phyloP scores from a whole-genome alignment of 2,797 vertebrate species.

The Lutjanus argentimaculatus region DNA sequence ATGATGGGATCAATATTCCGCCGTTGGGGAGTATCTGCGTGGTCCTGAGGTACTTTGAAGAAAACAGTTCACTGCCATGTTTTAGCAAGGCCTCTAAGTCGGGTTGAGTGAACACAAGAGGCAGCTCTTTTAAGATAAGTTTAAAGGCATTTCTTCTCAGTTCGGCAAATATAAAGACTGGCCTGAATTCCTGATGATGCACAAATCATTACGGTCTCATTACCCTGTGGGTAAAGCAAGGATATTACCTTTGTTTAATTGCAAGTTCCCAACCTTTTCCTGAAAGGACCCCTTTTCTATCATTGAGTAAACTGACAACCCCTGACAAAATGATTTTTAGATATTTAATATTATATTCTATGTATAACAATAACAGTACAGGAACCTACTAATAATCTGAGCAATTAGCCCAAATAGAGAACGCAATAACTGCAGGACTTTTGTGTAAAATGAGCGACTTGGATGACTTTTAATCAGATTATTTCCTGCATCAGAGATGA shows the following conservation, averaged over 20 bases:
- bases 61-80: slow-evolving; percentile 48
- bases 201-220: slow-evolving; percentile 5
- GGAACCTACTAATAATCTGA: too few species aligned
- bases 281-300: too few species aligned
- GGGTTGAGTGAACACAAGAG: slow-evolving; percentile 37
- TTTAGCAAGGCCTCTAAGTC: slow-evolving; percentile 32
- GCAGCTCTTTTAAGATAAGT: slow-evolving; percentile 4
- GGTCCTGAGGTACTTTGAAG: slow-evolving; percentile 47
- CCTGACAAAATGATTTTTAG: too few species aligned
- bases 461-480: too few species aligned
- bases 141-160: slow-evolving; percentile 24
- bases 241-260: background rate
- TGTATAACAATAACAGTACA: too few species aligned
- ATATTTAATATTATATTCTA: too few species aligned
- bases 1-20: slow-evolving; percentile 70
- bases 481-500: too few species aligned
- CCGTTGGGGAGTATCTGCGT: slow-evolving; percentile 53
- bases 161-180: slow-evolving; percentile 14
- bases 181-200: slow-evolving; percentile 27
- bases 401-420: too few species aligned
- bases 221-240: background rate
- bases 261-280: too few species aligned
- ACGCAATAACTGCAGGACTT: too few species aligned
- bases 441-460: too few species aligned
- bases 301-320: too few species aligned